Percentiles rank a stretch among this genome's conserved stretches.
phyloP scores from a whole-genome alignment of 1,140 invertebrate genomes.

The Aleiodes sp. region DNA sequence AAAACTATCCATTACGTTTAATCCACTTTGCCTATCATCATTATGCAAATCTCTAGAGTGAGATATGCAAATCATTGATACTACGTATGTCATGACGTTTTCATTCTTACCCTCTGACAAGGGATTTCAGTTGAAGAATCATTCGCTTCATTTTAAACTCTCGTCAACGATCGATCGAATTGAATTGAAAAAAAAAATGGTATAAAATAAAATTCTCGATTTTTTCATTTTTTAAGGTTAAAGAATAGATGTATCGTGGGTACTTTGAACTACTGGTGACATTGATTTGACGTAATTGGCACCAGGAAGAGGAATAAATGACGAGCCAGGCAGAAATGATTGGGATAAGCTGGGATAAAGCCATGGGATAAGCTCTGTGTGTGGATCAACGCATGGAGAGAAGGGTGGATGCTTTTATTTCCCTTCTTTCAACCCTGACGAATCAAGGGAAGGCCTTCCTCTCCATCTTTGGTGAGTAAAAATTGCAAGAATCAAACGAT shows the following conservation, averaged over 20 bases:
- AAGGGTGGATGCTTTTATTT: conserved; percentile 1
- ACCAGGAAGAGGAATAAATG: conserved; percentile 53
- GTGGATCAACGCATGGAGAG: conserved; percentile 45
- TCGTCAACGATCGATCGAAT: background rate
- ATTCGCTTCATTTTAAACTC: background rate
- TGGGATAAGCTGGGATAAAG: conserved; percentile 65
- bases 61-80: conserved; percentile 23
- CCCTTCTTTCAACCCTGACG: background rate
- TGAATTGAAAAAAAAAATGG: background rate
- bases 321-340: conserved; percentile 61
- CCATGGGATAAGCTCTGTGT: conserved; percentile 60
- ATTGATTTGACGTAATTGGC: conserved; percentile 67
- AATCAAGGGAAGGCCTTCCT: too few relatives aligned
- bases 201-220: conserved; percentile 2
- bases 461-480: too few relatives aligned
- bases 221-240: conserved; percentile 2
- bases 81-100: conserved; percentile 14
- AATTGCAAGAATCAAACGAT: too few relatives aligned
- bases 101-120: background rate
- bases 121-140: background rate
- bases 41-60: conserved; percentile 23
- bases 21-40: conserved; percentile 27
- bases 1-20: conserved; percentile 33
- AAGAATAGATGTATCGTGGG: background rate
- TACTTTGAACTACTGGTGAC: conserved; percentile 46